Percentiles rank a stretch among this genome's conserved stretches.
Evolutionary conservation across 2,888 invertebrate species (phyloP).

Genomic region (Nomada lathburiana): DNA sequence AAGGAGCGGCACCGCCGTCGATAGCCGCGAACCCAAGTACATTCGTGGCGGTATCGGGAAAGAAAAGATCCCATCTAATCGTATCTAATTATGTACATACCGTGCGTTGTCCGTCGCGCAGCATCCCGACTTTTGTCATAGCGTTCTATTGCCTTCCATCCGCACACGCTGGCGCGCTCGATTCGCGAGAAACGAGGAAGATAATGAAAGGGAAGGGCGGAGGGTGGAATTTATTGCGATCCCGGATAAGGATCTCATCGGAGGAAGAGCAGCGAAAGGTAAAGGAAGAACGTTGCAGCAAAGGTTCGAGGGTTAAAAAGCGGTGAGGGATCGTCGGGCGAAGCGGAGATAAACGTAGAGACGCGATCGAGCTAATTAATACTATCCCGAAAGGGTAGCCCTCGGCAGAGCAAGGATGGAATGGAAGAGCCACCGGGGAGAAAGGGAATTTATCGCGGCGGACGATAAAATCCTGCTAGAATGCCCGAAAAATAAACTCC

Average conservation of each 20-base stretch:
- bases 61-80: slow-evolving; percentile 37
- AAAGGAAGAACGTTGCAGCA: slow-evolving; percentile 26
- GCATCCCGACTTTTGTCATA: slow-evolving; percentile 42
- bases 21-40: neutral
- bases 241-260: slow-evolving; percentile 25
- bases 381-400: slow-evolving; percentile 57
- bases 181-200: slow-evolving; percentile 48
- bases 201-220: slow-evolving; percentile 44
- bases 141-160: slow-evolving; percentile 18
- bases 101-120: slow-evolving; percentile 68
- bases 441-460: slow-evolving; percentile 62
- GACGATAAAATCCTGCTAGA: slow-evolving; percentile 62
- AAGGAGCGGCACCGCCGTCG: neutral
- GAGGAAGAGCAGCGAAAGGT: slow-evolving; percentile 5
- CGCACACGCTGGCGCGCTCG: slow-evolving; percentile 34
- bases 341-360: neutral
- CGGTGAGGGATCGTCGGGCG: neutral
- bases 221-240: slow-evolving; percentile 58
- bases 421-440: slow-evolving; percentile 23
- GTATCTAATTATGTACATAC: slow-evolving; percentile 80
- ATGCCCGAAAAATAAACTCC: slow-evolving; percentile 57
- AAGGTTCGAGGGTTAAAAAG: slow-evolving; percentile 31
- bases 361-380: slow-evolving; percentile 69
- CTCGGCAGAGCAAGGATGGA: neutral
- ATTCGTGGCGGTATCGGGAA: too few relatives aligned